phyloP scores from a whole-genome alignment of 2,113 vertebrate species.

The Muntiacus muntjak region DNA sequence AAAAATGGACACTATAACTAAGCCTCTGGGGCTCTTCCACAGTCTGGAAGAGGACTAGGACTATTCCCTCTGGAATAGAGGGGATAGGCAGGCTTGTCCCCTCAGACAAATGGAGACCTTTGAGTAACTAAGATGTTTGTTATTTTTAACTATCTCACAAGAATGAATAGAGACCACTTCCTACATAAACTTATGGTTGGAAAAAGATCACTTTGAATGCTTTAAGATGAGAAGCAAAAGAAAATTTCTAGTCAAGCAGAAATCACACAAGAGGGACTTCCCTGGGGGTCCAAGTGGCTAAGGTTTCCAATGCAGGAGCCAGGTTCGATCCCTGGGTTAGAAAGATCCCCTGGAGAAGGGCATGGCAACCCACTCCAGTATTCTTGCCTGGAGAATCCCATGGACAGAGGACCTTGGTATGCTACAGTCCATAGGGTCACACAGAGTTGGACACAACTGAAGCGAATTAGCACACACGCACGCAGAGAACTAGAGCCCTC shows the following conservation, averaged over 20 bases:
- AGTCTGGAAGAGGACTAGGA: background rate
- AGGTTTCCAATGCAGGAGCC: background rate
- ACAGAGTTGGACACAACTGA: background rate
- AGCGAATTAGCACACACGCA: background rate
- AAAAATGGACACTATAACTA: background rate
- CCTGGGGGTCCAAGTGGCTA: background rate
- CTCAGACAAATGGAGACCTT: background rate
- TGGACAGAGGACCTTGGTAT: background rate
- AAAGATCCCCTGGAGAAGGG: background rate
- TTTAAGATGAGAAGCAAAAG: background rate
- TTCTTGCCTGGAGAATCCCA: background rate
- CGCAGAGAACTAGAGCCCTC: background rate
- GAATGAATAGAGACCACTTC: background rate
- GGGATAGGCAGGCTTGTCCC: background rate
- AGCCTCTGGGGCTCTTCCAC: background rate
- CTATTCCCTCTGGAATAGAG: background rate
- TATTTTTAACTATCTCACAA: background rate
- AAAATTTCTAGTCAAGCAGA: background rate
- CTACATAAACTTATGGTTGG: background rate
- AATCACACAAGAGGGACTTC: background rate
- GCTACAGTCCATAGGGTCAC: rapidly evolving
- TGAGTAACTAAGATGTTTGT: background rate
- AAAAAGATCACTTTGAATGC: background rate
- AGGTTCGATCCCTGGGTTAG: background rate
- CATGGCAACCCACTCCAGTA: background rate